Conservation (phyloP, 2,113 vertebrate genomes). For the Pagrus major region DNA sequence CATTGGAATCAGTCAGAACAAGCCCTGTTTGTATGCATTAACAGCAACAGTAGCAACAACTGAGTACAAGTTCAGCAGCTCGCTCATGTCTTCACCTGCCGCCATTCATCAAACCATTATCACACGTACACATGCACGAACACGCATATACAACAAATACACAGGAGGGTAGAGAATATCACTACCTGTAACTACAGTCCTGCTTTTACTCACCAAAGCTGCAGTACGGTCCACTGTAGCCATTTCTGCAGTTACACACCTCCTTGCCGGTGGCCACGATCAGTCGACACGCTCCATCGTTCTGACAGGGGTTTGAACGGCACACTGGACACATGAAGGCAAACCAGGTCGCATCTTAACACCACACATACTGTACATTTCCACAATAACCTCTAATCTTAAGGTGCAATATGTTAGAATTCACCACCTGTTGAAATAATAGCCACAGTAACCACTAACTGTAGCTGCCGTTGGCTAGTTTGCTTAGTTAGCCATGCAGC, state of each 20-base stretch:
- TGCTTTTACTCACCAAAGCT: slow-evolving; percentile 87
- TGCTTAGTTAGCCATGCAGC: no score
- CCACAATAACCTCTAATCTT: neutral
- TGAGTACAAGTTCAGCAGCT: slow-evolving; percentile 18
- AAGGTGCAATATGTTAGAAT: no score
- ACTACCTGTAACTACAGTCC: neutral
- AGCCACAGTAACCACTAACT: no score
- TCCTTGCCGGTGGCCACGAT: slow-evolving; percentile 79
- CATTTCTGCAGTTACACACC: slow-evolving; percentile 86
- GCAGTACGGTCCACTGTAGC: slow-evolving; percentile 86
- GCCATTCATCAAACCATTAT: slow-evolving; percentile 19
- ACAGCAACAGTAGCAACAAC: slow-evolving; percentile 12
- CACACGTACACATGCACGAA: neutral
- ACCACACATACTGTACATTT: neutral
- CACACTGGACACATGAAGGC: slow-evolving; percentile 84
- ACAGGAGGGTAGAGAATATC: neutral
- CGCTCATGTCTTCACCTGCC: slow-evolving; percentile 51
- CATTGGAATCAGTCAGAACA: slow-evolving; percentile 46
- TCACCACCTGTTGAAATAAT: no score
- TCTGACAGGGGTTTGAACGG: slow-evolving; percentile 85
- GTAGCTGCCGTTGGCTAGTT: no score
- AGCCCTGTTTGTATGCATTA: neutral
- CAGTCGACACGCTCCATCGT: slow-evolving; percentile 88
- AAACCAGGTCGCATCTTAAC: slow-evolving; percentile 7
- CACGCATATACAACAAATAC: neutral